Evolutionary conservation across 2,888 invertebrate species (phyloP), one percentile per base, ranked within the genome.

Genomic region (Clusia tigrina): DNA sequence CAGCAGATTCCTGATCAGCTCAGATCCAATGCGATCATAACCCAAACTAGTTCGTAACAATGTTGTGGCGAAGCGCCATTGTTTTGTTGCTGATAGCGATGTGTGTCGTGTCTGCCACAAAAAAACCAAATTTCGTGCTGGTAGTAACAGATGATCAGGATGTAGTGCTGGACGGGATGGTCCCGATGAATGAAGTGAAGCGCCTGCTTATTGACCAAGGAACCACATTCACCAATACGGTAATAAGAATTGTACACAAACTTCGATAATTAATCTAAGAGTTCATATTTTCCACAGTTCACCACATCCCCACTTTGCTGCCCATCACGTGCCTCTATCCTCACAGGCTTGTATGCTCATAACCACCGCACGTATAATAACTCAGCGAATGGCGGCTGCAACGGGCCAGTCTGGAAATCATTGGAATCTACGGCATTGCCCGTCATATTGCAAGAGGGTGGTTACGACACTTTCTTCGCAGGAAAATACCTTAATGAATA

Each of bases 401-500:
- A 90, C 69, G 88, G 90, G 26, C 55, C 67, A 0, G 59, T 81
- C 6, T 96, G 95, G 95, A 89, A 88, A 73, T 77, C 83, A 15
- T 77, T 81, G 3, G 95, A 96, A 80, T 82, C 83, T 0, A 80
- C 85, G 1, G 89, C 92, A 1, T 90, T 95, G 73, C 91, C 91
- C 0, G 86, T 87, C 0, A 79, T 89, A 42, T 82, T 96, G 32
- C 78, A 85, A 0, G 75, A 83, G 1, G 87, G 87, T 0, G 88
- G 88, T 0, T 97, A 96, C 77, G 87, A 84, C 5, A 96, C 95
- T 0, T 95, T 96, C 80, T 96, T 94, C 81, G 94, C 93, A 70
- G 96, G 97, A 56, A 97, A 97, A 86, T 97, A 97, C 85, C 85
- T 97, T 68, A 97, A 97, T 84, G 87, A 91, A 87, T 95, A 93